These are phyloP conservation scores for Ormyrus rosae DNA, from an alignment of 2,888 invertebrate species.

Conservation along the genomic window DNA sequence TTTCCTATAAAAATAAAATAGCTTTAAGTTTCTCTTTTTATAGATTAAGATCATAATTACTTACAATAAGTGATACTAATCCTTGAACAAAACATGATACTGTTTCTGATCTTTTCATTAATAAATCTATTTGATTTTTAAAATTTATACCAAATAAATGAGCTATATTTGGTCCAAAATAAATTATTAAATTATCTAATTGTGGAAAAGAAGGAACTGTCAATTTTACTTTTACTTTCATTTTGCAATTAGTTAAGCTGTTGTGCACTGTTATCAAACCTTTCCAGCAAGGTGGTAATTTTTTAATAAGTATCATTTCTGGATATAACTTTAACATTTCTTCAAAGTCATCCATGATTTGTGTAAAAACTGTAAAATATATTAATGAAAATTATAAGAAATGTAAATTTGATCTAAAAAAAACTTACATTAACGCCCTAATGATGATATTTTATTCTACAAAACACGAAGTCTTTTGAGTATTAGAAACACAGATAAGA, in stretches of 20 bases:
- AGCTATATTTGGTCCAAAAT: conserved; percentile 66
- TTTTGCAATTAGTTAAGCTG: conserved; percentile 44
- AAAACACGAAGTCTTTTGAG: too few relatives aligned
- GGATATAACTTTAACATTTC: conserved; percentile 67
- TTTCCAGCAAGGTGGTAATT: conserved; percentile 67
- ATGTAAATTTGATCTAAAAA: too few relatives aligned
- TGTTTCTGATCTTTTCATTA: conserved; percentile 61
- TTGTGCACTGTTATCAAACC: conserved; percentile 65
- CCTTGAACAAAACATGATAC: conserved; percentile 66
- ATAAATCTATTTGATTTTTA: conserved; percentile 57
- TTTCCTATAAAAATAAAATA: conserved; percentile 39
- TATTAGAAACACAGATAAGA: too few relatives aligned
- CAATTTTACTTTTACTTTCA: conserved; percentile 66
- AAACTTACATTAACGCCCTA: too few relatives aligned
- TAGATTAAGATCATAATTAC: background rate
- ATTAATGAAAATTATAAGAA: too few relatives aligned
- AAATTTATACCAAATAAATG: conserved; percentile 61
- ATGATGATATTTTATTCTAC: too few relatives aligned
- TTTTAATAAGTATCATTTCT: conserved; percentile 65
- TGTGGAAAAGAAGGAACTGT: conserved; percentile 68
- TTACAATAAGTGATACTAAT: conserved; percentile 60
- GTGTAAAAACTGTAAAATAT: background rate
- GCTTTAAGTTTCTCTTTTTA: too few relatives aligned
- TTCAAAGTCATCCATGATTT: conserved; percentile 61
- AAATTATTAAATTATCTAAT: conserved; percentile 61